A percentile compares a stretch with the other conserved stretches of the same genome.
Evolutionary conservation across 2,797 vertebrate species (phyloP).

Genomic region (Acipenser transmontanus): DNA sequence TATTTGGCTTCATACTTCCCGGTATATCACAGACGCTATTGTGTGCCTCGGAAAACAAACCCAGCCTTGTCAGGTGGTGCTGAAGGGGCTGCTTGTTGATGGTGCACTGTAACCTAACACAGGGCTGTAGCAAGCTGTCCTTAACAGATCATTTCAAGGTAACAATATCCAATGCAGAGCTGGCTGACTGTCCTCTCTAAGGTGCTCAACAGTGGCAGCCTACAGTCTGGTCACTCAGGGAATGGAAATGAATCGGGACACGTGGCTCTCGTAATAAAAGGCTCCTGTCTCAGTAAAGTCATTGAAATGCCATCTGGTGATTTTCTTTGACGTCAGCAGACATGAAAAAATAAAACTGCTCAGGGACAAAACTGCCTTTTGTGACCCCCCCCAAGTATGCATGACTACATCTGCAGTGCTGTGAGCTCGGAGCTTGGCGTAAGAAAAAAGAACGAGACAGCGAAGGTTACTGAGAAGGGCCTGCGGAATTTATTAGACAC

Average conservation of each 20-base stretch:
- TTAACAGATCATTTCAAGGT: not conserved
- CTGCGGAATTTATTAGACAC: not conserved
- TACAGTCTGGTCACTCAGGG: not conserved
- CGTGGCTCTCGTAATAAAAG: not conserved
- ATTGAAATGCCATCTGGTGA: constrained; percentile 6
- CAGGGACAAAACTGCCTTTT: not conserved
- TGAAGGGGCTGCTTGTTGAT: too few relatives aligned
- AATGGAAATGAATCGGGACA: not conserved
- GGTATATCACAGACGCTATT: too few relatives aligned
- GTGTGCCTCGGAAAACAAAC: too few relatives aligned
- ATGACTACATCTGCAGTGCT: not conserved
- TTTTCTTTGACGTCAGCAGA: not conserved
- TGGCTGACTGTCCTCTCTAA: not conserved
- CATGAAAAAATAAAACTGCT: not conserved
- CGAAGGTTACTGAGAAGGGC: not conserved
- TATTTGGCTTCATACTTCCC: too few relatives aligned
- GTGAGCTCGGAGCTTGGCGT: not conserved
- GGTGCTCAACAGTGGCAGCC: not conserved
- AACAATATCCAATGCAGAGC: not conserved
- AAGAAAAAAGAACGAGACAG: not conserved
- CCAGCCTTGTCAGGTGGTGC: too few relatives aligned
- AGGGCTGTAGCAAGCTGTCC: not conserved
- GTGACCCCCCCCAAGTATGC: not conserved
- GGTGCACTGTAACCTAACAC: too few relatives aligned
- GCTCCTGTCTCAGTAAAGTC: not conserved